A percentile compares a stretch with the other conserved stretches of the same genome.
Conservation (phyloP, 1,140 invertebrate genomes). For the Drosophila nannoptera region DNA sequence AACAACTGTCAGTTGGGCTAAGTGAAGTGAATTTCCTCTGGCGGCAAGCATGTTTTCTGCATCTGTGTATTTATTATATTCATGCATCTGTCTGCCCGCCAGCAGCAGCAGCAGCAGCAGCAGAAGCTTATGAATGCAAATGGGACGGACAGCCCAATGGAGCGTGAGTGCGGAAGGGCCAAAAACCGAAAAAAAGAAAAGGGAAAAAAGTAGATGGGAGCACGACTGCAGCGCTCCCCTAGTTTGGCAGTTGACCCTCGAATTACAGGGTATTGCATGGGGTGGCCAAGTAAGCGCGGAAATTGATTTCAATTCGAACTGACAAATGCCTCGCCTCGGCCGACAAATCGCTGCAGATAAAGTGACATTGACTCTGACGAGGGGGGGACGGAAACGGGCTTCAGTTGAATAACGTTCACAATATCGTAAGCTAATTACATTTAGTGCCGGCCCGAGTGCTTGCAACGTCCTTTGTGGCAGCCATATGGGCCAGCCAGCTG, state of each 20-base stretch:
- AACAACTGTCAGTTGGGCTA: slow-evolving; percentile 15
- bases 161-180: neutral
- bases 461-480: slow-evolving; percentile 42
- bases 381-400: neutral
- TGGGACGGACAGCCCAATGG: slow-evolving; percentile 30
- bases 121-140: slow-evolving; percentile 51
- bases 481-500: slow-evolving; percentile 37
- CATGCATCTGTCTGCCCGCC: slow-evolving; percentile 16
- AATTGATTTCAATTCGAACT: slow-evolving; percentile 13
- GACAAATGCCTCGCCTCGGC: neutral
- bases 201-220: slow-evolving; percentile 10
- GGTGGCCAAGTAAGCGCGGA: neutral
- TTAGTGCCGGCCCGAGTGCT: neutral
- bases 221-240: neutral
- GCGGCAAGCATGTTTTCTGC: slow-evolving; percentile 5
- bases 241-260: too few relatives aligned
- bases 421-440: slow-evolving; percentile 28
- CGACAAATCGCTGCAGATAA: slow-evolving; percentile 31
- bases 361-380: slow-evolving; percentile 10
- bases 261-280: too few relatives aligned
- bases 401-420: slow-evolving; percentile 19
- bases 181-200: slow-evolving; percentile 22
- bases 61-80: slow-evolving; percentile 4
- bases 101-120: slow-evolving; percentile 8
- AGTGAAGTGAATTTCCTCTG: slow-evolving; percentile 25